Evolutionary conservation across 2,888 invertebrate species (phyloP), one percentile per base, ranked within the genome.

Genomic region (Ariolimax columbianus): DNA sequence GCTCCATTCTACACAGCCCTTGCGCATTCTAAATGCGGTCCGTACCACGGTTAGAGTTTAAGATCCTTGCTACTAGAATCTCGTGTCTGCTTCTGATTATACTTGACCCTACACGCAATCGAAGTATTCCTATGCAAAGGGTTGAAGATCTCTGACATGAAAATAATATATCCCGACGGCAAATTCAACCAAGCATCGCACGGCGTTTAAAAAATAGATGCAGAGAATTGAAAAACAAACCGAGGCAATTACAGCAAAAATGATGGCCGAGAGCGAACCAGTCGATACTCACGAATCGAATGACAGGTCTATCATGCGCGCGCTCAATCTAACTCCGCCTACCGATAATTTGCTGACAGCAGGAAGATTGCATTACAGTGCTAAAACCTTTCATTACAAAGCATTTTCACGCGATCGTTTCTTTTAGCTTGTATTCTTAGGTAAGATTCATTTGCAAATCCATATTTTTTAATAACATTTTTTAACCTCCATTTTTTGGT

Each of bases 271-370:
- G 79, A 66, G 51, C 26, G 51, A 36, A 70, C 26, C 80, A 80
- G 43, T 70, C 70, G 80, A 80, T 80, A 70, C 23, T 30, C 70
- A 7, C 26, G 23, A 36, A 80, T 70, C 47, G 51, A 51, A 70
- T 80, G 80, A 80, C 51, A 68, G 47, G 70, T 38, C 80, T 80
- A 30, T n/a, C 47, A 36, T 70, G 70, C 80, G 70, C 51, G 80
- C 70, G 51, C 47, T 70, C 70, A 51, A 30, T 33, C 80, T 36
- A 33, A 40, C 79, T 33, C n/a, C 79, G 79, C 79, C 79, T 40
- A 79, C 47, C 68, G 33, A 68, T 79, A 66, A 79, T 78, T 78
- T 66, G 63, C 40, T 33, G 33, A 26, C 59, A 55, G n/a, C 38
- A 11, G 23, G 23, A 33, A 75, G 77, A 77, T 59, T 68, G 43